Percentiles rank a stretch among this genome's conserved stretches.
Conservation (phyloP, 2,113 vertebrate genomes). For the Clarias gariepinus region DNA sequence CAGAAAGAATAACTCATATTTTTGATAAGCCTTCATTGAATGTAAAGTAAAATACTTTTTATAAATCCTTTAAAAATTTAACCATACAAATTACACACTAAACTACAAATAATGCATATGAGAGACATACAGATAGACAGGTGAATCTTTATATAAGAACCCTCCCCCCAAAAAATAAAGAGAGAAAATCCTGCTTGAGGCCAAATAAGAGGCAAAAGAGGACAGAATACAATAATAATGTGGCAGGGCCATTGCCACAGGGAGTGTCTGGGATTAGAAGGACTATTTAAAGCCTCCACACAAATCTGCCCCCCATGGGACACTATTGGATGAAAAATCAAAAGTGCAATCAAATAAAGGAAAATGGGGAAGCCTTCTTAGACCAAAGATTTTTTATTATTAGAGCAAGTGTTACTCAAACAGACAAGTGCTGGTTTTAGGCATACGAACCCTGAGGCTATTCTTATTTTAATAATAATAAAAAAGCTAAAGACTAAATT, state of each 20-base stretch:
- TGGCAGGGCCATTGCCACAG: slow-evolving; percentile 10
- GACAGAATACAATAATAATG: slow-evolving; percentile 18
- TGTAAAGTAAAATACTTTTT: too few species aligned
- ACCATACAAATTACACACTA: too few species aligned
- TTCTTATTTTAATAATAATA: not conserved
- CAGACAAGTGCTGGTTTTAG: slow-evolving; percentile 20
- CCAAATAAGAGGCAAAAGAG: slow-evolving; percentile 21
- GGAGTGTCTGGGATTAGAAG: slow-evolving; percentile 17
- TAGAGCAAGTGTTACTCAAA: not conserved
- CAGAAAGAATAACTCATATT: too few species aligned
- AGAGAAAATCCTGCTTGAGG: not conserved
- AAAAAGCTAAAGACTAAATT: not conserved
- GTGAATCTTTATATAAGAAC: not conserved
- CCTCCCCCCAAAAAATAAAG: not conserved
- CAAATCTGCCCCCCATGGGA: slow-evolving; percentile 37
- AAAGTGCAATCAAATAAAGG: slow-evolving; percentile 48
- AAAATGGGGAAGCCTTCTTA: slow-evolving; percentile 34
- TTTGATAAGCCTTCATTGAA: too few species aligned
- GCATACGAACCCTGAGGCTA: not conserved
- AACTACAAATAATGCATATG: too few species aligned
- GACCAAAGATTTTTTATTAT: slow-evolving; percentile 16
- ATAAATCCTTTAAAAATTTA: too few species aligned
- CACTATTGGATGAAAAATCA: slow-evolving; percentile 45
- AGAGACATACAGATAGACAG: not conserved
- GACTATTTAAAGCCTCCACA: slow-evolving; percentile 41